Base-by-base conservation (phyloP, 2,888 invertebrate species). In the Rhyacophila evoluta region DNA sequence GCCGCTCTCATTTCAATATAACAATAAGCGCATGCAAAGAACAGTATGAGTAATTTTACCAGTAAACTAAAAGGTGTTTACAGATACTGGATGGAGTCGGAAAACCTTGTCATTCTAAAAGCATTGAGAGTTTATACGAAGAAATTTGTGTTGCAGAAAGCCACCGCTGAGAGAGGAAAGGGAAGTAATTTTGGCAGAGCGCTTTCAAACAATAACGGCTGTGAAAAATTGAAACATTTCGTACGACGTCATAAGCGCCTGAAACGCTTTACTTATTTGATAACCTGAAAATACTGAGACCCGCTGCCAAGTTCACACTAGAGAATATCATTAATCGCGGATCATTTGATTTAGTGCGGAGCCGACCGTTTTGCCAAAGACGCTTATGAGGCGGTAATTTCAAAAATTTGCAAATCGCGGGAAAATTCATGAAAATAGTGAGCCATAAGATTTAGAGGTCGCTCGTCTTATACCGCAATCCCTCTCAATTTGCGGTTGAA, bases 171-270 rank as follows among this genome's bases (percentile, higher is more conserved):
- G 3, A 15, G 15, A 41, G 15, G 1, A 41, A 29, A 12, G 33
- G 55, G 28, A 74, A 25, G 15, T 12, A 39, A 39, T 41, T 41
- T 33, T 41, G 1, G 15, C 19, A 41, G 15, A 41, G 39, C 28
- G 73, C 12, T 28, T 25, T 77, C 36, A 67, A 77, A 68, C 27
- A 70, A 76, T 76, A 76, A 77, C 19, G 41, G 12, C 11, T 41
- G 25, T 78, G 78, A 78, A 78, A 78, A 78, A 78, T 78, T 74
- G 74, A 38, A 74, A 73, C 74, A 78, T 78, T 78, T 41, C 74
- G 72, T 29, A 69, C 12, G 74, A 69, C 74, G 74, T 67, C 72
- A 39, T 69, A 39, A 39, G n/a, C 39, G 12, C 41, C 15, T 69
- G 74, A 12, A 69, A 39, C 69, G 69, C 55, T 73, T 78, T 78